Evolutionary conservation across 1,140 invertebrate genomes (phyloP), one percentile per base, ranked within the genome.

Genomic region (Saccostrea cuccullata): DNA sequence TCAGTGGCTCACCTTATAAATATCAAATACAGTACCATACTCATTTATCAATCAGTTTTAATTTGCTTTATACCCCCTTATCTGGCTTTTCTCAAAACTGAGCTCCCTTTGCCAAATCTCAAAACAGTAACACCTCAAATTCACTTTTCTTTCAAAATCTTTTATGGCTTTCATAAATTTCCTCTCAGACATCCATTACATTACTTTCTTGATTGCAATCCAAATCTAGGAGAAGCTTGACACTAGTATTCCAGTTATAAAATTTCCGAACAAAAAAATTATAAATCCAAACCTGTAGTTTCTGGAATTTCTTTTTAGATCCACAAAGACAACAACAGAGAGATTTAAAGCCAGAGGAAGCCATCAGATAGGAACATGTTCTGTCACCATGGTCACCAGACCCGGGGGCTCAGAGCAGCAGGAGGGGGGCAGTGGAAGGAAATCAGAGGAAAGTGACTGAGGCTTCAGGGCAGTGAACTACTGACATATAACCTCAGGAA

Each of bases 201-300:
- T 47, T 64, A 64, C 58, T 64, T 47, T 64, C 58, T 64, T 64
- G 58, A n/a, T 20, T n/a, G n/a, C 58, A 17, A 20, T 64, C 58
- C 58, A 64, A 64, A 17, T 20, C 6, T 64, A 20, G n/a, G 58
- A 64, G n/a, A 64, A 64, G n/a, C 58, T 20, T 20, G 15, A 64
- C 15, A 20, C 0, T 17, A 8, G 20, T 60, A 17, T 5, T 64
- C 30, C 58, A 17, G 40, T 40, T 2, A 56, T 55, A 73, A 30
- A 23, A 15, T 20, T 26, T 15, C 9, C 0, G 9, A 30, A 85
- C 36, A 60, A 8, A 60, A 36, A 77, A 9, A 82, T 56, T n/a
- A n/a, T n/a, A 85, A 26, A 87, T 55, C 86, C 77, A 82, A 23
- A 87, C 40, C 73, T 82, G 58, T 56, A 40, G 13, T 56, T 55